Evolutionary conservation across 2,113 vertebrate species (phyloP), one percentile per base, ranked within the genome.

Genomic region (Forbesichthys agassizii): DNA sequence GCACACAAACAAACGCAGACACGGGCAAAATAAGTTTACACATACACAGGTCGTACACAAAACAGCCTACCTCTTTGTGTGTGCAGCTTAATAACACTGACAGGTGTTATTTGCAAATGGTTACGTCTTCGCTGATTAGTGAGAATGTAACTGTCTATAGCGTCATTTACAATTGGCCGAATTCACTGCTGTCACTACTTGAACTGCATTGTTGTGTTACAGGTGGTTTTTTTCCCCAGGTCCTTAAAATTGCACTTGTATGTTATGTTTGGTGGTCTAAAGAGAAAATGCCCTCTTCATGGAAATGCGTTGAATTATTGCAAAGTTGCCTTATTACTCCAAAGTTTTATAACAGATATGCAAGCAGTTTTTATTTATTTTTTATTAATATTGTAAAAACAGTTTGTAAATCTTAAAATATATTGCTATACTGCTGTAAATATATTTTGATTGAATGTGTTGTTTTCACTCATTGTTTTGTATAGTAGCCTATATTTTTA

Each of bases 401-500:
- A 6, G 65, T 59, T 49, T 80, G 64, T 71, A 53, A 60, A 69
- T 71, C 6, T 20, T 53, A 11, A 27, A n/a, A 64, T 8, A 65
- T 48, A 47, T 51, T 59, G 18, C 9, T 16, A 47, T 47, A 57
- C 16, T 42, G 2, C 11, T 84, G 64, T 76, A 67, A 70, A 68
- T 9, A 57, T 12, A 61, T 47, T 13, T 61, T 71, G 2, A 55
- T 52, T 78, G 75, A 13, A 54, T 20, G 5, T 33, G 33, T 62
- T 55, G 54, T 61, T 55, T 61, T 36, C 3, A 42, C 36, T 42
- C 36, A 42, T 42, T 42, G 48, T 58, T 12, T 47, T n/a, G 54
- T 71, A 74, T 81, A 87, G 84, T 88, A 27, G 27, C 27, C 27
- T 27, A 49, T 83, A 80, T 74, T 72, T 42, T 72, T 72, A 55